phyloP scores from a whole-genome alignment of 2,888 invertebrate species.

The Heterodera filipjevi region DNA sequence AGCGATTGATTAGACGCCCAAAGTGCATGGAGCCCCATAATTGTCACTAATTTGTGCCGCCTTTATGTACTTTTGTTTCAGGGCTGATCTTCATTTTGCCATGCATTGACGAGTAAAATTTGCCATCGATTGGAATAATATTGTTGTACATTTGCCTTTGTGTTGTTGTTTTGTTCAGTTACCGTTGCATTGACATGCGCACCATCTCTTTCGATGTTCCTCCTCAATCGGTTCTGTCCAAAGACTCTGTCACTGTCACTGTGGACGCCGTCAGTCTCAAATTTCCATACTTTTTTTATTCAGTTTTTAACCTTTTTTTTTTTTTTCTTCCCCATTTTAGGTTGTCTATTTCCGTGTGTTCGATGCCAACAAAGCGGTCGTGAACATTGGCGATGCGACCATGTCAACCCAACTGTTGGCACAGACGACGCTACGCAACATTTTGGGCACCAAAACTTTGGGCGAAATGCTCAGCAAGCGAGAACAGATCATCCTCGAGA shows the following conservation, averaged over 20 bases:
- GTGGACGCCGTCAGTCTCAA: constrained; percentile 77
- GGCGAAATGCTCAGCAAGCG: constrained; percentile 80
- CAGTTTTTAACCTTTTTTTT: not conserved
- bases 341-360: constrained; percentile 74
- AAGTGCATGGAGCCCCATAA: too few relatives aligned
- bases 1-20: not conserved
- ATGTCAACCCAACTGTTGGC: constrained; percentile 70
- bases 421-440: constrained; percentile 73
- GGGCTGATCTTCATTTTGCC: constrained; percentile 74
- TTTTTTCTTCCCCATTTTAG: not conserved
- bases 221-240: constrained; percentile 76
- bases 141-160: too few relatives aligned
- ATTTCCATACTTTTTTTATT: not conserved
- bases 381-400: constrained; percentile 88
- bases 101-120: constrained; percentile 69
- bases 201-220: constrained; percentile 94
- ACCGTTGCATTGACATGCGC: constrained; percentile 81
- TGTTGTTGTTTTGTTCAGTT: too few relatives aligned
- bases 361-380: constrained; percentile 95
- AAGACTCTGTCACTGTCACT: constrained; percentile 76
- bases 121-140: too few relatives aligned
- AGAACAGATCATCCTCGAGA: constrained; percentile 42
- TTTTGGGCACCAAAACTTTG: constrained; percentile 91
- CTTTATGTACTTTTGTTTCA: constrained; percentile 14
- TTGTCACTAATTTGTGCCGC: too few relatives aligned